Base-by-base conservation (phyloP, 2,797 vertebrate species). In the Crocodylus rhombifer region DNA sequence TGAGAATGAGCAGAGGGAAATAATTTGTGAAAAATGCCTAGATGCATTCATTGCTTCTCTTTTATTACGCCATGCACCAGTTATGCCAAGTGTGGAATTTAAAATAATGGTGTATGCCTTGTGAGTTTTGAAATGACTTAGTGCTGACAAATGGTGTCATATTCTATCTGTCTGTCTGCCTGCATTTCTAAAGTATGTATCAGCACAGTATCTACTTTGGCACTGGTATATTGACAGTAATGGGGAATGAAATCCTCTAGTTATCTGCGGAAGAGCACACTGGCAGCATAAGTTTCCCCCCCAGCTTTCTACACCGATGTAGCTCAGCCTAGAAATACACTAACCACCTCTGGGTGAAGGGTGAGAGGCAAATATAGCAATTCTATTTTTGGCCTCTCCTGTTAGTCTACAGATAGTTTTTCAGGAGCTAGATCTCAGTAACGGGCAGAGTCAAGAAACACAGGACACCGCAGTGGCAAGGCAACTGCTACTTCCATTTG, bases 1-100 rank as follows among this genome's bases (percentile, higher is more conserved):
- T 86, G 79, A 91, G 71, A 20, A 18, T 33, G n/a, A 96, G 63
- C 36, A 84, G 86, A 95, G 80, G 12, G 23, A 89, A 95, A 80
- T 67, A 87, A 92, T 56, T 67, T 76, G 55, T 58, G 63, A 79
- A 87, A 81, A 88, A 58, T 51, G 33, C 18, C 3, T 63, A 90
- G 75, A 51, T 88, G 71, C 12, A 16, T 16, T 91, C 26, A 5
- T 20, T 84, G 25, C 36, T 91, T 73, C 55, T 3, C 58, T 90
- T 93, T 83, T 75, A 61, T 86, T 93, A 67, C 80, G 88, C n/a
- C 28, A 2, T 14, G 8, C 17, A 79, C 61, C 77, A 18, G 20
- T 36, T 83, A 26, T 3, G n/a, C 23, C 2, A 7, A 86, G 42
- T 13, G 82, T 28, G 5, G 6, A 67, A 58, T 90, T 95, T 90